phyloP scores from a whole-genome alignment of 2,797 vertebrate genomes.

The Lepus townsendii region DNA sequence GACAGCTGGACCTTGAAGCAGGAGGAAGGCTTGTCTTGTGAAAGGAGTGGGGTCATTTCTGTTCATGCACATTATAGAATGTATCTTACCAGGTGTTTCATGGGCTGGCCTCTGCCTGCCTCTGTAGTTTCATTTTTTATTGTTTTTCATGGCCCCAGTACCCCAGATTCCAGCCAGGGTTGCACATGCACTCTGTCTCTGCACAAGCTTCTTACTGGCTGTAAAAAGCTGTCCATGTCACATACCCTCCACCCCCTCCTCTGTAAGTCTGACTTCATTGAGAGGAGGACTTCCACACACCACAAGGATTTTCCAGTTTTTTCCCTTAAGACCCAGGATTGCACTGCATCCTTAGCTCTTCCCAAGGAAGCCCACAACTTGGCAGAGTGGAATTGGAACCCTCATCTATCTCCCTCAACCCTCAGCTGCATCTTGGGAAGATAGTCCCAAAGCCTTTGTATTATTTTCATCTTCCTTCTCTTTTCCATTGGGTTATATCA shows the following conservation, averaged over 20 bases:
- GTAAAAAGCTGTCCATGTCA: not conserved
- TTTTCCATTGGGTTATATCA: not conserved
- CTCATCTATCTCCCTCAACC: not conserved
- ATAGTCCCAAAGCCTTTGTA: not conserved
- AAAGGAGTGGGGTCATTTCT: not conserved
- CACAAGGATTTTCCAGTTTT: not conserved
- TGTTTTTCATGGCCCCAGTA: not conserved
- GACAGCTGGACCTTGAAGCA: not conserved
- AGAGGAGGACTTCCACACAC: not conserved
- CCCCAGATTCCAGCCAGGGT: not conserved
- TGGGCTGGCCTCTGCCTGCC: not conserved
- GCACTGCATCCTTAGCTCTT: not conserved
- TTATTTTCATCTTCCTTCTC: not conserved
- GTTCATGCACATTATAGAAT: not conserved
- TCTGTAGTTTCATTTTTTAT: not conserved
- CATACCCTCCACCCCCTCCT: not conserved
- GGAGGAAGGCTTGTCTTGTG: not conserved
- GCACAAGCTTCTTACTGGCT: not conserved
- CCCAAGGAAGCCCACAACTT: not conserved
- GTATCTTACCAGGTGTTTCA: not conserved
- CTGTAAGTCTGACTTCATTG: not conserved
- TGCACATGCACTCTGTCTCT: not conserved
- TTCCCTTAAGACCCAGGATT: not conserved
- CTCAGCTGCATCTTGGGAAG: not conserved
- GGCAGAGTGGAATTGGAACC: not conserved